Conservation (phyloP, 2,797 vertebrate species). For the Anabacerthia variegaticeps region DNA sequence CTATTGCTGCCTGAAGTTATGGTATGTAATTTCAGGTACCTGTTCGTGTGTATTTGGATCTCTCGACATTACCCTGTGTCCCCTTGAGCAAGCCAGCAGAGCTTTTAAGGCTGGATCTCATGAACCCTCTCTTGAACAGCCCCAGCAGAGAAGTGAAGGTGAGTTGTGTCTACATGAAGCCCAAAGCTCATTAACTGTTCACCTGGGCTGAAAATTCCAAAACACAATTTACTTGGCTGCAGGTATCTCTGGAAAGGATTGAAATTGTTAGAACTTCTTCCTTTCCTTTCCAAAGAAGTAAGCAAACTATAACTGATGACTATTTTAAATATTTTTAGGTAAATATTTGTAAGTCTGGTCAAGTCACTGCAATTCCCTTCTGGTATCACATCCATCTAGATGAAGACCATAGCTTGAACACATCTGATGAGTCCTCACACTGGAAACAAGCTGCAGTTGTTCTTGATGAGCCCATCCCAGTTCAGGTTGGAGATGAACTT, state of each 20-base stretch:
- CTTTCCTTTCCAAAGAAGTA: neutral
- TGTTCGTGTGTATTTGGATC: slow-evolving; percentile 93
- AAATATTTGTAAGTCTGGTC: slow-evolving; percentile 80
- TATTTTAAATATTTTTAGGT: slow-evolving; percentile 76
- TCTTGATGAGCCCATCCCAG: slow-evolving; percentile 85
- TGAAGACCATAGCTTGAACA: slow-evolving; percentile 84
- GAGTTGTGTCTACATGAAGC: neutral
- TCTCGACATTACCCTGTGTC: slow-evolving; percentile 86
- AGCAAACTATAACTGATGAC: neutral
- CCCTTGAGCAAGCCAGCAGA: slow-evolving; percentile 89
- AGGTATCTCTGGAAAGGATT: neutral
- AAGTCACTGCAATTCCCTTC: slow-evolving; percentile 92
- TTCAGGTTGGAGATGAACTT: slow-evolving; percentile 84
- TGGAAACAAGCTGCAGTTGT: slow-evolving; percentile 97
- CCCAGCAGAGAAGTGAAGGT: slow-evolving; percentile 89
- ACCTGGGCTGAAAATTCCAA: neutral
- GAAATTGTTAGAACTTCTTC: neutral
- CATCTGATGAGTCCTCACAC: slow-evolving; percentile 86
- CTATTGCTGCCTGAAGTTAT: neutral
- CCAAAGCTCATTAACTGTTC: neutral
- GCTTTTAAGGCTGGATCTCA: slow-evolving; percentile 90
- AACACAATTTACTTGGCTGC: neutral
- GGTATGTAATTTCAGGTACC: slow-evolving; percentile 82
- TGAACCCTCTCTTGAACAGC: slow-evolving; percentile 86
- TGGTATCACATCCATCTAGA: slow-evolving; percentile 94